Evolutionary conservation across 2,888 invertebrate species (phyloP), one percentile per base, ranked within the genome.

Genomic region (Aromia moschata): DNA sequence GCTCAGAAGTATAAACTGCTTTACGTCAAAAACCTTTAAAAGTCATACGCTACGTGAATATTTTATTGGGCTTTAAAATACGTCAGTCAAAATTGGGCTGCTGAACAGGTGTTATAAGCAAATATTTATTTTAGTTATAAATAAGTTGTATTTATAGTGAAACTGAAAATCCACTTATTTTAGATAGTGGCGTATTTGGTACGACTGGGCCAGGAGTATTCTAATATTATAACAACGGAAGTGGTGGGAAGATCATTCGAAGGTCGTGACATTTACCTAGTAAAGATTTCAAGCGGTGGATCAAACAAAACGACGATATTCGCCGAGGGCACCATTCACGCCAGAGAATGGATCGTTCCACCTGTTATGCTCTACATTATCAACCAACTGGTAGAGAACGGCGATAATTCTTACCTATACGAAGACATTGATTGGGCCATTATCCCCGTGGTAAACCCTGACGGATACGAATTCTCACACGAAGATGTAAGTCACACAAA

Each of bases 301-400:
- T 81, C 80, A 33, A 81, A 83, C 38, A 86, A 86, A 54, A 87
- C 87, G 0, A 79, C 83, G 1, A 83, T 88, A 65, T 77, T 87
- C 62, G 81, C 87, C 15, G 88, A 88, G 60, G 86, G 82, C 40
- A 85, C 84, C 0, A 85, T 87, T 51, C 87, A 87, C 70, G 84
- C 86, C 0, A 84, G 90, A 40, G 90, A 91, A 78, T 90, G 90
- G 90, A 87, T 89, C 57, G 84, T 89, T 0, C 86, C 88, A 0
- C 84, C 88, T 0, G 82, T 85, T 0, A 87, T 87, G 0, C 80
- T 88, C 0, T 90, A 87, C 74, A 82, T 87, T 54, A 87, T 90
- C 56, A 82, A 84, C 59, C 87, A 89, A 73, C 74, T 91, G 63
- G 81, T 87, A 0, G 85, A 84, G 68, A 84, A 88, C 69, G 75